These are phyloP conservation scores for Drosophila teissieri DNA, from an alignment of 1,140 invertebrate species.

Conservation along the genomic window DNA sequence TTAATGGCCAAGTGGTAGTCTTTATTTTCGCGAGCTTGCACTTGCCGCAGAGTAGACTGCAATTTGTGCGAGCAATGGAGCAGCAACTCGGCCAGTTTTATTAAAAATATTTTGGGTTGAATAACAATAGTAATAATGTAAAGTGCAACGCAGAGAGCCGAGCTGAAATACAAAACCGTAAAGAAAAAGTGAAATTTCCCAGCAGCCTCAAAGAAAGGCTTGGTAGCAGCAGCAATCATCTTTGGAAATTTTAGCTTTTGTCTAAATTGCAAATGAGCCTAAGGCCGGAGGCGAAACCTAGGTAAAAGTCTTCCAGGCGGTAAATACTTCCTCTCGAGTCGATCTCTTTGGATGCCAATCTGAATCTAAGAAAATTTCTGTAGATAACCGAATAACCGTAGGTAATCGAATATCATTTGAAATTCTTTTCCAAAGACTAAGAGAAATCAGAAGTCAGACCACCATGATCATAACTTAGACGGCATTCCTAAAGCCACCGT, in stretches of 20 bases:
- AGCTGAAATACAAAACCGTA: constrained; percentile 45
- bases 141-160: constrained; percentile 47
- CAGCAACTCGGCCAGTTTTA: constrained; percentile 78
- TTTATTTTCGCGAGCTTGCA: constrained; percentile 42
- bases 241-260: constrained; percentile 57
- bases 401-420: constrained; percentile 1
- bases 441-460: constrained; percentile 29
- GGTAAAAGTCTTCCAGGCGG: constrained; percentile 34
- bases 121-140: constrained; percentile 80
- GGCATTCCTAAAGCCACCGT: constrained; percentile 7
- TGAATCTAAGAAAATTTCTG: background rate
- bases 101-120: constrained; percentile 81
- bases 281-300: constrained; percentile 41
- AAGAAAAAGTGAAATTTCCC: constrained; percentile 72
- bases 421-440: constrained; percentile 2
- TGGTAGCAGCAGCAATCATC: constrained; percentile 54
- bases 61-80: constrained; percentile 77
- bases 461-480: constrained; percentile 15
- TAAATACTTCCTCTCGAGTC: constrained; percentile 33
- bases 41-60: constrained; percentile 75
- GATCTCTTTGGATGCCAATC: constrained; percentile 26
- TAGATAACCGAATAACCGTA: constrained; percentile 18
- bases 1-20: constrained; percentile 24
- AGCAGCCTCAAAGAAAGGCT: constrained; percentile 31
- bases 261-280: constrained; percentile 67